phyloP scores from a whole-genome alignment of 92 coral and sea anemone genomes.

The Blastomussa wellsi region DNA sequence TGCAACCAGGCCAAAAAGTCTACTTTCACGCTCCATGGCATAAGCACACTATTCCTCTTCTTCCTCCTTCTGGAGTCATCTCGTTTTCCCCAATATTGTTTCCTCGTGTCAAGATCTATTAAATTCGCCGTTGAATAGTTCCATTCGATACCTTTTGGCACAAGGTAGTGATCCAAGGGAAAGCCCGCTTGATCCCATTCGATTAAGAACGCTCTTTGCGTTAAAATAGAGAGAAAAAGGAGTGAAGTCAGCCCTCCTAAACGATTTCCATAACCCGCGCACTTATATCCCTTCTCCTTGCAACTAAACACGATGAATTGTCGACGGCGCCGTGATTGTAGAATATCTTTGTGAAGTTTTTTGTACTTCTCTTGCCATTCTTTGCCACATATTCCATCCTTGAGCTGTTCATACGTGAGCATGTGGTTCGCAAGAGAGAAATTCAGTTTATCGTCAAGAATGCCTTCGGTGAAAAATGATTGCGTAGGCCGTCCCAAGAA shows the following conservation, averaged over 20 bases:
- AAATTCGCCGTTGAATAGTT: constrained; percentile 44
- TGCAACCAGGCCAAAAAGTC: constrained; percentile 53
- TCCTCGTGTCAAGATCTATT: constrained; percentile 39
- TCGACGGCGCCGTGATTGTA: constrained; percentile 27
- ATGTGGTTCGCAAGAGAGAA: neutral
- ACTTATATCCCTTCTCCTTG: constrained; percentile 55
- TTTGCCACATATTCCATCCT: constrained; percentile 40
- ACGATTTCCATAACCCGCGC: constrained; percentile 78
- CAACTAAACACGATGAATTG: constrained; percentile 64
- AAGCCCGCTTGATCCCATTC: constrained; percentile 54
- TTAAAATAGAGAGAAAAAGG: constrained; percentile 61
- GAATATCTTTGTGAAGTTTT: constrained; percentile 53
- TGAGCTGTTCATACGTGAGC: neutral
- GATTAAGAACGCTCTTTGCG: constrained; percentile 71
- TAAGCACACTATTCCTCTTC: constrained; percentile 1
- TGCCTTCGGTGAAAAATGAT: neutral
- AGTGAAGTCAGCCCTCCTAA: constrained; percentile 55
- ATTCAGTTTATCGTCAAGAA: neutral
- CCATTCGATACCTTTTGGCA: constrained; percentile 63
- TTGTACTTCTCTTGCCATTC: constrained; percentile 59
- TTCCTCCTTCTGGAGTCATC: neutral
- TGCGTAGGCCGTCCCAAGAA: neutral
- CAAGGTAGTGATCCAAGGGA: constrained; percentile 45
- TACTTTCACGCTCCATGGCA: constrained; percentile 24
- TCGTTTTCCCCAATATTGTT: constrained; percentile 66